Evolutionary conservation across 2,113 vertebrate genomes (phyloP), one percentile per base, ranked within the genome.

Genomic region (Eclectus roratus): DNA sequence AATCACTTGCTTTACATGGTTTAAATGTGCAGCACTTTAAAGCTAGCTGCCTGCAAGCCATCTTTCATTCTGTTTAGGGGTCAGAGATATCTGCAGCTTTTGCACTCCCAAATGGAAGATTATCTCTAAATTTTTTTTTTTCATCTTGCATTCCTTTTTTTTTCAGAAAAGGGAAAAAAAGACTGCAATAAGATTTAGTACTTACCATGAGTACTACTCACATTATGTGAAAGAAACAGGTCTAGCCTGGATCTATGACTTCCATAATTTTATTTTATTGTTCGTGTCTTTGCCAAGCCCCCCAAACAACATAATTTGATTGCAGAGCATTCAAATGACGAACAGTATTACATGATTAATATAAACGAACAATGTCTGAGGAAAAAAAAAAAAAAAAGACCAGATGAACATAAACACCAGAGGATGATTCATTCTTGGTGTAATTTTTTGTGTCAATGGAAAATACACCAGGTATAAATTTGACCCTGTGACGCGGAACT

Each of bases 361-460:
- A 94, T 47, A 94, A 85, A 80, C 1, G 9, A 94, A 76, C 56
- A 60, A 64, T 19, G 5, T 84, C 84, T 60, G 33, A 88, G 74
- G 47, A 13, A 83, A 84, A 88, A 86, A 81, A 87, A 87, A 89
- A 81, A 87, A 87, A 89, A 29, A 78, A n/a, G 52, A 79, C 7
- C 66, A 93, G 89, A 89, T 91, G 82, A 96, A 81, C 47, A 64
- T 68, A 93, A 96, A 93, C 82, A 93, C 31, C 66, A 70, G 68
- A 86, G 47, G 39, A 80, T 95, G 89, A 97, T 93, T 96, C 91
- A 95, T 88, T 94, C 86, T 47, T 71, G 66, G 50, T 90, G 76
- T 93, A 96, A 97, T 94, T 94, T 93, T 52, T 52, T 71, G 44
- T 89, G 90, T 87, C 85, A 73, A 47, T 79, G 91, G 84, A 97